Evolutionary conservation across 2,888 invertebrate genomes (phyloP).

Genomic region (Philopedon plagiatum): DNA sequence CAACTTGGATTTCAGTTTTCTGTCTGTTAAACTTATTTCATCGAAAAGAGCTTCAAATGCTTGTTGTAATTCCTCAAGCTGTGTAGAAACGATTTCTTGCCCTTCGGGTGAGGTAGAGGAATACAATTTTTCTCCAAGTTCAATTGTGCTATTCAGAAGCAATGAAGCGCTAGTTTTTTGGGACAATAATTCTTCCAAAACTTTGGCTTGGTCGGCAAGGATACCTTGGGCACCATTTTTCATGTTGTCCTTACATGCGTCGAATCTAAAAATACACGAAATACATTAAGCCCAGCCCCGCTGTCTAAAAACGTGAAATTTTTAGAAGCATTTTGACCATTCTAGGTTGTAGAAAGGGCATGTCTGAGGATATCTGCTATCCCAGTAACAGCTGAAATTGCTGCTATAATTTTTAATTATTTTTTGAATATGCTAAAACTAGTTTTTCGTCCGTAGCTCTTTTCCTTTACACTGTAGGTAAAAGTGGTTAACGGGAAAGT

Average conservation of each 20-base stretch:
- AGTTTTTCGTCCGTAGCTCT: too few relatives aligned
- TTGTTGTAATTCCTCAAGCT: conserved; percentile 87
- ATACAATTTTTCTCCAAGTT: conserved; percentile 90
- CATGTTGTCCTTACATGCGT: conserved; percentile 76
- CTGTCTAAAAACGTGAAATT: neutral
- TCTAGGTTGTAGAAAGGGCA: too few relatives aligned
- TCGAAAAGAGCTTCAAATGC: conserved; percentile 87
- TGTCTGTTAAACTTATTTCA: conserved; percentile 81
- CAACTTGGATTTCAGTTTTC: conserved; percentile 87
- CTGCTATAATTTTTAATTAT: too few relatives aligned
- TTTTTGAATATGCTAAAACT: too few relatives aligned
- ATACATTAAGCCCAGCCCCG: too few relatives aligned
- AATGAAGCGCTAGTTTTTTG: conserved; percentile 83
- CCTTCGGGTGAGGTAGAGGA: conserved; percentile 90
- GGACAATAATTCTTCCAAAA: conserved; percentile 80
- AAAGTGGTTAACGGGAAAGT: too few relatives aligned
- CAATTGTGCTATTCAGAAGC: conserved; percentile 86
- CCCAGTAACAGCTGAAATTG: too few relatives aligned
- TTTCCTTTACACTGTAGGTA: too few relatives aligned
- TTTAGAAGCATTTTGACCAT: neutral
- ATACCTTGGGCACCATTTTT: conserved; percentile 78
- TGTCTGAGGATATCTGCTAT: too few relatives aligned
- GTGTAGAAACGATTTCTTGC: conserved; percentile 85
- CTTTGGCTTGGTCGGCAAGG: conserved; percentile 78
- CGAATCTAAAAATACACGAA: conserved; percentile 74